Conservation (phyloP, 2,113 vertebrate species). For the Eurystomus gularis region DNA sequence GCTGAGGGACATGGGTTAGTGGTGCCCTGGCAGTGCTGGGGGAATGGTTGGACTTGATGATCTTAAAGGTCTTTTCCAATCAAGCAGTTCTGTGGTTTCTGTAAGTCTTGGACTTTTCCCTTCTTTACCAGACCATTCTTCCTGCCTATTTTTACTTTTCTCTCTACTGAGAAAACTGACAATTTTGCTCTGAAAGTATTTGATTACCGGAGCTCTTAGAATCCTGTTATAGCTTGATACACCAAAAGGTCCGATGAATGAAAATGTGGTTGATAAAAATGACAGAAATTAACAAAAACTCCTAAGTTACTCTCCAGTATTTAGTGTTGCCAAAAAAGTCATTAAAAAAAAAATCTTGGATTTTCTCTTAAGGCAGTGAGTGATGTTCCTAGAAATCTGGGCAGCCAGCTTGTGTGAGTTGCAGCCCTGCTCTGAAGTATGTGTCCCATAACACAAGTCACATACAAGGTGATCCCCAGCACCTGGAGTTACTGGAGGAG, state of each 20-base stretch:
- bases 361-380: background rate
- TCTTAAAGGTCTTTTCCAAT: too few species aligned
- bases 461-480: accelerated
- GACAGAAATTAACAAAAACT: background rate
- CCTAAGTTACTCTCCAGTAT: background rate
- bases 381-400: background rate
- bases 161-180: background rate
- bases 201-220: background rate
- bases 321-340: background rate
- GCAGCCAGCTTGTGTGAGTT: accelerated
- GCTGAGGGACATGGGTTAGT: too few species aligned
- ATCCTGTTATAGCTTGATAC: background rate
- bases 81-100: too few species aligned
- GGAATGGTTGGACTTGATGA: too few species aligned
- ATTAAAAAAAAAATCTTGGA: background rate
- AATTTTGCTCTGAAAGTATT: background rate
- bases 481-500: background rate
- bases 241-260: accelerated
- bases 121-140: background rate
- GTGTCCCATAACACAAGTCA: background rate
- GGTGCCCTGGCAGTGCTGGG: too few species aligned
- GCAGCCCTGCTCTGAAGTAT: background rate
- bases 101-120: background rate
- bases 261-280: background rate
- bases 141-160: background rate